Evolutionary conservation across 2,113 vertebrate species (phyloP).

Genomic region (Dasyurus viverrinus): DNA sequence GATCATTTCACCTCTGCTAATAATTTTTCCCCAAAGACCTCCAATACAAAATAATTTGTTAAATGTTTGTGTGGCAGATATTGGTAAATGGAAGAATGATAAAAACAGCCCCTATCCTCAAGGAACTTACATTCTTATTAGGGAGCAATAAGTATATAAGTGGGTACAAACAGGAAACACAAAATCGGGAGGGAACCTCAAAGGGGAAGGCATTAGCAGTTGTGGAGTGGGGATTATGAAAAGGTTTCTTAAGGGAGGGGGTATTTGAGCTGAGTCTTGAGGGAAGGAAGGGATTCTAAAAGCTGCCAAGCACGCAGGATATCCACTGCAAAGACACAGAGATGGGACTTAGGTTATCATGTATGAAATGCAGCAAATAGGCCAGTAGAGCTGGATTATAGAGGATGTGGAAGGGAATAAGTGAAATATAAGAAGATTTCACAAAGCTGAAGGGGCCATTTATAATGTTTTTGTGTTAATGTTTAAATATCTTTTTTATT

Average conservation of each 20-base stretch:
- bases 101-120: not conserved
- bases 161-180: not conserved
- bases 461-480: not conserved
- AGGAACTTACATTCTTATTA: not conserved
- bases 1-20: not conserved
- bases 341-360: not conserved
- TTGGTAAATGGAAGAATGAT: not conserved
- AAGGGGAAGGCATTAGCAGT: not conserved
- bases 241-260: too few species aligned
- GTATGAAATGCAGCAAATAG: not conserved
- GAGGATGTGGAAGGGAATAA: not conserved
- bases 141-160: too few species aligned
- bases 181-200: not conserved
- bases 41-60: not conserved
- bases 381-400: not conserved
- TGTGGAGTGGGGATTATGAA: too few species aligned
- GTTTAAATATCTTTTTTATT: too few species aligned
- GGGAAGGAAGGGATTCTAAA: not conserved
- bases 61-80: not conserved
- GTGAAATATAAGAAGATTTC: not conserved
- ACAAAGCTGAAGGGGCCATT: not conserved
- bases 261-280: too few species aligned
- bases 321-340: not conserved
- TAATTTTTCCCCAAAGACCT: not conserved
- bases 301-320: not conserved